Evolutionary conservation across 1,140 invertebrate genomes (phyloP).

Genomic region (Telenomus remus): DNA sequence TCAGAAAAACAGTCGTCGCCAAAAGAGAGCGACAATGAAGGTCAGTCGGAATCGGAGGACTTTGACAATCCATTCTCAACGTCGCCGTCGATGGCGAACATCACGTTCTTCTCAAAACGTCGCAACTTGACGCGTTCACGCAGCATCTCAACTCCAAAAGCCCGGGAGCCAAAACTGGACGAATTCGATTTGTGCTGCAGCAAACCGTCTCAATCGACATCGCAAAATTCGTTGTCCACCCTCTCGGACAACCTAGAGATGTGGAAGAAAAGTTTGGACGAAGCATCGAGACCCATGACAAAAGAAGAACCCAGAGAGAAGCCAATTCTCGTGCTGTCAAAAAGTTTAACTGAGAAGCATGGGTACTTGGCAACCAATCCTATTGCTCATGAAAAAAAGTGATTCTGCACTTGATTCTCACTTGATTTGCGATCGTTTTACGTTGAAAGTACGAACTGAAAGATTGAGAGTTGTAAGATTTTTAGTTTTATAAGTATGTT

Average conservation of each 20-base stretch:
- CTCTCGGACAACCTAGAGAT: conserved; percentile 72
- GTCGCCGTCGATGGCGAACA: conserved; percentile 40
- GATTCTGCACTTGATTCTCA: conserved; percentile 4
- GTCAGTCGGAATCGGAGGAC: conserved; percentile 19
- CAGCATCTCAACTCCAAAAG: conserved; percentile 68
- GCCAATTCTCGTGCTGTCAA: conserved; percentile 70
- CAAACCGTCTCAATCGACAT: conserved; percentile 48
- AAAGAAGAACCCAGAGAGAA: conserved; percentile 50
- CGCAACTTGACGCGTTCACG: conserved; percentile 67
- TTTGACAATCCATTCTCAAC: conserved; percentile 42
- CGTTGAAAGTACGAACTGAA: conserved; percentile 1
- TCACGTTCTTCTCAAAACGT: conserved; percentile 35
- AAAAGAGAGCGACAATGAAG: conserved; percentile 28
- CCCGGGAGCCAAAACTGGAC: conserved; percentile 35
- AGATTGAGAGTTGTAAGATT: conserved; percentile 22
- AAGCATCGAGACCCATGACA: conserved; percentile 30
- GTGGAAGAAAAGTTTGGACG: conserved; percentile 61
- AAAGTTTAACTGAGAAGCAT: conserved; percentile 68
- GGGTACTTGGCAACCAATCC: conserved; percentile 46
- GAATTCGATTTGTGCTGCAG: conserved; percentile 37
- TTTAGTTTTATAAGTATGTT: too few species aligned
- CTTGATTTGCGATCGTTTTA: too few species aligned
- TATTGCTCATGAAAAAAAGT: conserved; percentile 59
- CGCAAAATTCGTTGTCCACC: conserved; percentile 70
- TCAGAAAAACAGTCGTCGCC: conserved; percentile 35